Evolutionary conservation across 64 coral and sea anemone genomes (phyloP), one percentile per base, ranked within the genome.

Genomic region (Montipora efflorescens): DNA sequence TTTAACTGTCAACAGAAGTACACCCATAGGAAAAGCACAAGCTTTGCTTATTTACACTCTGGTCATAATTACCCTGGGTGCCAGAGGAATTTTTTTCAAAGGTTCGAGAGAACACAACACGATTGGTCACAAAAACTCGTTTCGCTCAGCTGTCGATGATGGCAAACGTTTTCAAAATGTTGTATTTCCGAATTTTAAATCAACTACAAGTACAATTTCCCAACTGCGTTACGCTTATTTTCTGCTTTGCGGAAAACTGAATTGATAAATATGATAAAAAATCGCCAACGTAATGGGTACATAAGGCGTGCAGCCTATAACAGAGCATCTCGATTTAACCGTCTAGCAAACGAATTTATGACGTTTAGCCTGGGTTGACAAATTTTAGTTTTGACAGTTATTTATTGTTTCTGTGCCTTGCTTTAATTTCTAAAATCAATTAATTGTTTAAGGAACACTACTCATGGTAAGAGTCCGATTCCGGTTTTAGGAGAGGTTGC

Each of bases 1-100:
- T 84, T 67, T 67, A 47, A 67, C 68, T 47, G 81, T 84, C 81
- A 47, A 68, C 67, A 84, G 11, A 86, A 48, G 82, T 46, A n/a
- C 64, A 70, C 82, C 67, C 64, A 47, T 68, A 0, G 44, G 2
- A 23, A 47, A 86, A 47, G 8, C 45, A 21, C 15, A 21, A 72
- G 66, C 14, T 13, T 70, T 78, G 12, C 15, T 71, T 71, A 7
- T n/a, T 23, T 20, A 23, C 53, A 11, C 3, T 57, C 53, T 57
- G 18, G 68, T 71, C 5, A 71, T 36, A 36, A 36, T 36, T 36
- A 36, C 36, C 36, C 36, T 36, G 36, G 36, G 36, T 36, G 36
- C 36, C 36, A 36, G 36, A 36, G 28, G 28, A 36, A 36, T 36
- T 36, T 36, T 1, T 36, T 36, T 36, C 36, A 36, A 36, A 36